Conservation (phyloP, 1,140 invertebrate species). For the Euwallacea similis region DNA sequence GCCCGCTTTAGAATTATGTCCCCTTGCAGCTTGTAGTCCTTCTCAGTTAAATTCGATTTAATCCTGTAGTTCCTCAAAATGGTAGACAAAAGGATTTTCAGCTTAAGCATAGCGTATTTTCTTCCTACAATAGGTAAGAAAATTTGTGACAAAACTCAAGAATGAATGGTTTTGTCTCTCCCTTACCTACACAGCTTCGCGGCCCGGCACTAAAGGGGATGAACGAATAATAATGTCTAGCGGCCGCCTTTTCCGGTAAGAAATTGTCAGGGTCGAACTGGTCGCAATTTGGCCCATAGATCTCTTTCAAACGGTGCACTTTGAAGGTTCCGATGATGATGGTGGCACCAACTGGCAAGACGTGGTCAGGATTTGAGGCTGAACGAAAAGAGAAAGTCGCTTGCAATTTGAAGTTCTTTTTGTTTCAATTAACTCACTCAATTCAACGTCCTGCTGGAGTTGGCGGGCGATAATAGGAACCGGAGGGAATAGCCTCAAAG, state of each 20-base stretch:
- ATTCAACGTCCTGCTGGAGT: conserved; percentile 68
- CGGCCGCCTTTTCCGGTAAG: conserved; percentile 76
- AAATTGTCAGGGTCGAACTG: conserved; percentile 92
- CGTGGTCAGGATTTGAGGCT: conserved; percentile 52
- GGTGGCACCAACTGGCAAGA: conserved; percentile 67
- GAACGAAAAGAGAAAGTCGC: conserved; percentile 15
- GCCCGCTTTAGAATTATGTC: conserved; percentile 82
- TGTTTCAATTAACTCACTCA: conserved; percentile 54
- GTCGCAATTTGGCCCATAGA: conserved; percentile 75
- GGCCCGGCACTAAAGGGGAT: conserved; percentile 90
- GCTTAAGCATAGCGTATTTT: conserved; percentile 78
- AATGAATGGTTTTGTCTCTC: neutral
- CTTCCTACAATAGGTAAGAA: conserved; percentile 56
- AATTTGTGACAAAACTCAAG: neutral
- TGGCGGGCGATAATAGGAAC: conserved; percentile 79
- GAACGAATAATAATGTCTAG: conserved; percentile 82
- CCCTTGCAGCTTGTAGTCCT: conserved; percentile 73
- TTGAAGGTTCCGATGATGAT: conserved; percentile 66
- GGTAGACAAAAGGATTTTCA: conserved; percentile 81
- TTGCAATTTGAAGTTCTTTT: neutral
- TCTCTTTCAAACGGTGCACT: conserved; percentile 74
- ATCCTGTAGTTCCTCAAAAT: conserved; percentile 81
- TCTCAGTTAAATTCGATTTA: conserved; percentile 66
- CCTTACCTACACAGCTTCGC: conserved; percentile 77
- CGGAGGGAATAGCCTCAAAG: conserved; percentile 81